phyloP scores from a whole-genome alignment of 2,888 invertebrate species.

The Parascotia fuliginaria region DNA sequence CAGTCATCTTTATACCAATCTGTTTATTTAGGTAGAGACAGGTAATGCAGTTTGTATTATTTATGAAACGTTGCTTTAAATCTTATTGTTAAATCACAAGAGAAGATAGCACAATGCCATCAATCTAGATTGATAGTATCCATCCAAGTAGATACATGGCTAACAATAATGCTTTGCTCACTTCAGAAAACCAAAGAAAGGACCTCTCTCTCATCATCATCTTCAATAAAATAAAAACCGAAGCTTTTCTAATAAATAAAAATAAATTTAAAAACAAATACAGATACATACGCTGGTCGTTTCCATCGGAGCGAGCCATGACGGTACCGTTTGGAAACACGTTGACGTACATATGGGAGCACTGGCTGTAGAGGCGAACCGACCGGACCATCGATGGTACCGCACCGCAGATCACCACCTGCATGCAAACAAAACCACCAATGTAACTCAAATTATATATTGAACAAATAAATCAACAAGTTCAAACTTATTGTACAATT shows the following conservation, averaged over 20 bases:
- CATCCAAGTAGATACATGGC: neutral
- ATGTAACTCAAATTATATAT: constrained; percentile 13
- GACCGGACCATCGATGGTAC: constrained; percentile 90
- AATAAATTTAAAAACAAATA: neutral
- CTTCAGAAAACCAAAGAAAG: neutral
- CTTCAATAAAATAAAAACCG: no score
- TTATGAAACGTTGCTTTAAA: neutral
- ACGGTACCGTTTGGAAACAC: constrained; percentile 88
- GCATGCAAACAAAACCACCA: constrained; percentile 33
- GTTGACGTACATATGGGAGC: constrained; percentile 88
- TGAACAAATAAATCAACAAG: constrained; percentile 12
- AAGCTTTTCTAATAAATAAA: no score
- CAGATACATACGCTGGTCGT: constrained; percentile 87
- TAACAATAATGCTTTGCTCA: neutral
- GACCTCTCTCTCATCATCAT: no score
- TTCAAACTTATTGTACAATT: constrained; percentile 25
- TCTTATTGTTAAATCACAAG: neutral
- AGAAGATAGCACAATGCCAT: neutral
- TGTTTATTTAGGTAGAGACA: constrained; percentile 17
- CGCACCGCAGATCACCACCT: constrained; percentile 91
- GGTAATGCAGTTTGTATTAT: neutral
- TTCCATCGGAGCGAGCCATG: constrained; percentile 85
- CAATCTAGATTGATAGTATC: neutral
- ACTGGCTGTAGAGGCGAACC: constrained; percentile 89
- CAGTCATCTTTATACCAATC: constrained; percentile 20